Conservation (phyloP, 2,797 vertebrate genomes). For the Lacerta bilineata region DNA sequence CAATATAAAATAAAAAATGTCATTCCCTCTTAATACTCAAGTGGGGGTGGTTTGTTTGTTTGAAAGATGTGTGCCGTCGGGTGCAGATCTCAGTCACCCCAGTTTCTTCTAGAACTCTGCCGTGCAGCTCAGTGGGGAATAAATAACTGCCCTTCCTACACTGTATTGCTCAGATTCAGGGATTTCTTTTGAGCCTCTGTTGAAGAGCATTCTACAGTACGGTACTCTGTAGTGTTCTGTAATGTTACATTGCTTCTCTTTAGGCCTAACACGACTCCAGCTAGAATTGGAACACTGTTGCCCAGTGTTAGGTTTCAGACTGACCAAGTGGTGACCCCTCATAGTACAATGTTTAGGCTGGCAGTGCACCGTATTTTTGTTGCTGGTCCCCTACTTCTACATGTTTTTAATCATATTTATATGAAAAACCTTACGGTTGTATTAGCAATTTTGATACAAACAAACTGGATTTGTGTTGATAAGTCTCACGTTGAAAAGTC, state of each 20-base stretch:
- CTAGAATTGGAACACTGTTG: no score
- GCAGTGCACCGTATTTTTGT: not conserved
- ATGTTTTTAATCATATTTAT: not conserved
- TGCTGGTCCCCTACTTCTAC: not conserved
- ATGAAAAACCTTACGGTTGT: not conserved
- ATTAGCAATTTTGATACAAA: not conserved
- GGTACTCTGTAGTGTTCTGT: no score
- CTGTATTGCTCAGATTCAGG: no score
- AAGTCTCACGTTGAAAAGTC: not conserved
- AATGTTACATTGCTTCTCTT: no score
- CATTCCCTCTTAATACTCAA: not conserved
- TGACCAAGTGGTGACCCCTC: not conserved
- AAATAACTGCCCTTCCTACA: no score
- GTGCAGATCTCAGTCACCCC: no score
- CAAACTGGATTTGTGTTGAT: not conserved
- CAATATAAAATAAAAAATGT: not conserved
- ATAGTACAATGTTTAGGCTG: not conserved
- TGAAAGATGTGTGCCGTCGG: no score
- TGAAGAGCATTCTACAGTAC: no score
- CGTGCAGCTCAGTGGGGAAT: no score
- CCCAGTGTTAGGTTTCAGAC: not conserved
- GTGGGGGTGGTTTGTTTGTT: not conserved
- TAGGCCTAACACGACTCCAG: no score
- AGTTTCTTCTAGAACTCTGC: no score
- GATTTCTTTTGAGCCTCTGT: no score